Evolutionary conservation across 1,140 invertebrate species (phyloP).

Genomic region (Sweltsa coloradensis): DNA sequence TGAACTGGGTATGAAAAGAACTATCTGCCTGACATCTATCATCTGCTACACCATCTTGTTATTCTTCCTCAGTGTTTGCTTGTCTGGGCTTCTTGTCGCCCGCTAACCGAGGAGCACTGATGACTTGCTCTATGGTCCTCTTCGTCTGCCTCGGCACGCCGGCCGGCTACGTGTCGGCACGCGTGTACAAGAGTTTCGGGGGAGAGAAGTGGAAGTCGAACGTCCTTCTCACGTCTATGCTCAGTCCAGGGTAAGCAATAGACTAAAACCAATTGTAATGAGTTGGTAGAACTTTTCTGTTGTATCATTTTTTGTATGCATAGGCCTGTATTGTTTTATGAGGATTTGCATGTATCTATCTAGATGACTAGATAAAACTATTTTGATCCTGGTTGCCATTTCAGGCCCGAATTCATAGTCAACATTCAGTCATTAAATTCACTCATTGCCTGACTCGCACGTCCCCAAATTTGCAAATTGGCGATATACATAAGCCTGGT

Average conservation of each 20-base stretch:
- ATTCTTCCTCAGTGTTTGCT: conserved; percentile 84
- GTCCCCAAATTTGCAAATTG: too few relatives aligned
- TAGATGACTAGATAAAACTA: too few relatives aligned
- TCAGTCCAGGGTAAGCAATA: conserved; percentile 87
- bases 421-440: too few relatives aligned
- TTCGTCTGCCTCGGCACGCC: conserved; percentile 92
- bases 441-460: too few relatives aligned
- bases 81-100: conserved; percentile 96
- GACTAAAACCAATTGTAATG: conserved; percentile 5
- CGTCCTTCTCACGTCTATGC: conserved; percentile 87
- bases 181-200: conserved; percentile 96
- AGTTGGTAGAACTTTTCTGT: too few relatives aligned
- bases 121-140: conserved; percentile 93
- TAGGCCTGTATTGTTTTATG: too few relatives aligned
- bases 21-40: too few relatives aligned
- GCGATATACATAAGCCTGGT: too few relatives aligned
- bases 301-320: too few relatives aligned
- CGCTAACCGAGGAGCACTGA: conserved; percentile 93
- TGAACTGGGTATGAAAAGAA: too few relatives aligned
- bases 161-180: conserved; percentile 89
- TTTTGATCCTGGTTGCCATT: conserved; percentile 2
- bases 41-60: too few relatives aligned
- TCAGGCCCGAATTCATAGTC: too few relatives aligned
- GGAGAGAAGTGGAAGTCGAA: conserved; percentile 98
- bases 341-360: background rate